Evolutionary conservation across 2,113 vertebrate genomes (phyloP).

Genomic region (Cairina moschata): DNA sequence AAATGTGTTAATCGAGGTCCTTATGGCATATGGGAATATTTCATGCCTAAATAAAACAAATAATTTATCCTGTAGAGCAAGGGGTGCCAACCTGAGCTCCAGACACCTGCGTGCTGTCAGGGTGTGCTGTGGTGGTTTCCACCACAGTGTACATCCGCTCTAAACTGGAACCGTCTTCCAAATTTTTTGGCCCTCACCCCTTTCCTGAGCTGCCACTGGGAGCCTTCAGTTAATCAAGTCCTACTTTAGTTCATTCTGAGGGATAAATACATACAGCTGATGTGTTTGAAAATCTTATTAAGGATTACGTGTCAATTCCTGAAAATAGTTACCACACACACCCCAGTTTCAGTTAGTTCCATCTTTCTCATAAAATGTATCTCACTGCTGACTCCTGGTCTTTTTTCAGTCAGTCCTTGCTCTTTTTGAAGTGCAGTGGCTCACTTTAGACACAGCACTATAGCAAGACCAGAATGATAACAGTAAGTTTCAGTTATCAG

Average conservation of each 20-base stretch:
- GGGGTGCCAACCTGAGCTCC: background rate
- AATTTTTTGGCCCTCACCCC: background rate
- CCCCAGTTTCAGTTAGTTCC: background rate
- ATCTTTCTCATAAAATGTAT: background rate
- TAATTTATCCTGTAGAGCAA: background rate
- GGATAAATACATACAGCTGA: background rate
- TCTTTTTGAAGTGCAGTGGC: background rate
- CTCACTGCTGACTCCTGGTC: rapidly evolving
- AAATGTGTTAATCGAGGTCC: background rate
- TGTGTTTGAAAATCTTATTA: background rate
- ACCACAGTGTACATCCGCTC: background rate
- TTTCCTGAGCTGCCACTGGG: background rate
- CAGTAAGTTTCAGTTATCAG: background rate
- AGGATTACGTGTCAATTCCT: background rate
- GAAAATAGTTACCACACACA: background rate
- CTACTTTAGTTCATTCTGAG: background rate
- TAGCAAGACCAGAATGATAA: background rate
- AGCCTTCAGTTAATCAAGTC: background rate
- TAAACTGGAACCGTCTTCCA: background rate
- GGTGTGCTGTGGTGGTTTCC: background rate
- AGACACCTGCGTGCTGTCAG: background rate
- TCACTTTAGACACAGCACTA: background rate
- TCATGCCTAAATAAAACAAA: background rate
- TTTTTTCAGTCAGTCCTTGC: background rate
- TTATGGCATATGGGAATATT: background rate